Conservation (phyloP, 1,140 invertebrate genomes). For the Macrostomum lignano region DNA sequence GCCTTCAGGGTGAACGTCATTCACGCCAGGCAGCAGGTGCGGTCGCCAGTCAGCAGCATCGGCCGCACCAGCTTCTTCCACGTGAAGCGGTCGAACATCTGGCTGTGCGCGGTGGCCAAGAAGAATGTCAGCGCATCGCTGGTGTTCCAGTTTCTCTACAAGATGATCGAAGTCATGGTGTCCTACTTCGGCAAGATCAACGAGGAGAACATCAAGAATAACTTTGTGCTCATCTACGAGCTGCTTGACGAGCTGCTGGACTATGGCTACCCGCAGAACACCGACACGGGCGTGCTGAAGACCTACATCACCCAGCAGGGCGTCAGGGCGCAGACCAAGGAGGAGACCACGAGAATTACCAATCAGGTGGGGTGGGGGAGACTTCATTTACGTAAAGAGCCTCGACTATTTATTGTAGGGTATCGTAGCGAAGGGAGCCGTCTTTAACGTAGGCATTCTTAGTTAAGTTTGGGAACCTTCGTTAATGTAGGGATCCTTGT, state of each 20-base stretch:
- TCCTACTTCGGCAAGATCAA: constrained; percentile 98
- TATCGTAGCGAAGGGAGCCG: too few species aligned
- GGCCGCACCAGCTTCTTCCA: constrained; percentile 96
- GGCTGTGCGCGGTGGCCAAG: constrained; percentile 91
- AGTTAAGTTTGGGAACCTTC: too few species aligned
- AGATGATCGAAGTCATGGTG: constrained; percentile 93
- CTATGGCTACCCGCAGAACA: constrained; percentile 98
- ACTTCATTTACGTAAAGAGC: too few species aligned
- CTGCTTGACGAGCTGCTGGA: constrained; percentile 68
- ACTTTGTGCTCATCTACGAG: constrained; percentile 98
- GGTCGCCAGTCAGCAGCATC: constrained; percentile 94
- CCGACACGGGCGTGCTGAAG: constrained; percentile 89
- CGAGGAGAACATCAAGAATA: constrained; percentile 99
- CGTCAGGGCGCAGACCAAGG: constrained; percentile 88
- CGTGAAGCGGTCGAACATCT: constrained; percentile 82
- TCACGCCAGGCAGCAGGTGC: constrained; percentile 86
- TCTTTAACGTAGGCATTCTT: too few species aligned
- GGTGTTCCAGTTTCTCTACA: constrained; percentile 97
- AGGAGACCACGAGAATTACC: constrained; percentile 96
- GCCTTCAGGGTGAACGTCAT: constrained; percentile 97
- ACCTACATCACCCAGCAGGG: constrained; percentile 98
- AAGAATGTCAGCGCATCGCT: constrained; percentile 99
- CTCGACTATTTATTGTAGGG: too few species aligned
- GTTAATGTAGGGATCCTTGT: too few species aligned
- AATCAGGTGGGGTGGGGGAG: too few species aligned